Evolutionary conservation across 1,140 invertebrate genomes (phyloP), one percentile per base, ranked within the genome.

Genomic region (Frieseomelitta varia): DNA sequence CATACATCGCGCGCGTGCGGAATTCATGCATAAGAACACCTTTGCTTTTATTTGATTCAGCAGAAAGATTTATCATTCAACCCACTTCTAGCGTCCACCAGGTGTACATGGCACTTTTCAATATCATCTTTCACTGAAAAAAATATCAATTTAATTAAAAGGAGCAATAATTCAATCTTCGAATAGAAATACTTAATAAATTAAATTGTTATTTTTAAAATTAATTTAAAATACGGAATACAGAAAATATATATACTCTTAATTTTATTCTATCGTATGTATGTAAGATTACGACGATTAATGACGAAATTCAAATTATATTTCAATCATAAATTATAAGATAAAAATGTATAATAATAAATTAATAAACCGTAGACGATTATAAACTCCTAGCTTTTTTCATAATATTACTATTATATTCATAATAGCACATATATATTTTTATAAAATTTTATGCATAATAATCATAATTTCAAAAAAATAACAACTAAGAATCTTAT

Each of bases 31-130:
- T 80, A 67, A 88, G 81, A 65, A 68, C 68, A 56, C 30, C 58
- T 58, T 69, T 83, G 76, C 86, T 88, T 80, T 81, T 88, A 78
- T 88, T 88, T 73, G 55, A 87, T 78, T 85, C 78, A 85, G 34
- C 34, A 47, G 17, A 12, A 27, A 68, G 65, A 78, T 88, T 85
- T 88, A 85, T 85, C 65, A 56, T 11, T 30, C 74, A 56, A 21
- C 53, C 61, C 81, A 80, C 39, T 58, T 73, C 39, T 67, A 73
- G 39, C 61, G 39, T 72, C 39, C 55, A 75, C 58, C 67, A 56
- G 69, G 27, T 51, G 17, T 68, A 51, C 21, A 39, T 19, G 34
- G 6, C 58, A 75, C 8, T 34, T 19, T 1, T 75, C 21, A 39
- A 24, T 78, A 77, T 67, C 34, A 77, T 56, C 53, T 68, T 51